Evolutionary conservation across 2,797 vertebrate species (phyloP).

Genomic region (Rhodeus uyekii): DNA sequence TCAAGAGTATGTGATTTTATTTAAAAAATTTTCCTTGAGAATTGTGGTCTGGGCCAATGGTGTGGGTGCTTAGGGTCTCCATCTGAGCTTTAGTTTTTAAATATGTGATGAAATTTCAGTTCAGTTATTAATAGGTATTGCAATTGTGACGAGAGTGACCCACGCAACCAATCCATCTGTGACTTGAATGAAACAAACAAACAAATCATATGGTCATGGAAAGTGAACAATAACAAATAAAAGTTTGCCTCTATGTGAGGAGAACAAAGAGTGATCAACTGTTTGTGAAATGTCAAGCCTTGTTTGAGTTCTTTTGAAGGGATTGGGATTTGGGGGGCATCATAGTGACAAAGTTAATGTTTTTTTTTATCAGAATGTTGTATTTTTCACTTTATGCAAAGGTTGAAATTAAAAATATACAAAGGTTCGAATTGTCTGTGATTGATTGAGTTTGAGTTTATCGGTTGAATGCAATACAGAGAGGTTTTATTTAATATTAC

Average conservation of each 20-base stretch:
- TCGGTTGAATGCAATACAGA: neutral
- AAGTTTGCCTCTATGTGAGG: neutral
- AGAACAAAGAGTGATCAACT: too few species aligned
- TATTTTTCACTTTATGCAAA: neutral
- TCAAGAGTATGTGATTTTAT: too few species aligned
- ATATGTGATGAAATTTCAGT: neutral
- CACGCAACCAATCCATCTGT: neutral
- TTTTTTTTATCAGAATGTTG: neutral
- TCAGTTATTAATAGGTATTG: neutral
- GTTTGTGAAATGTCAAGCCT: neutral
- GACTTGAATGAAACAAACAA: too few species aligned
- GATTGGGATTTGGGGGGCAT: neutral
- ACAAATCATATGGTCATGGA: neutral
- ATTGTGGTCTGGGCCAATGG: neutral
- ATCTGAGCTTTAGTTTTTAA: neutral
- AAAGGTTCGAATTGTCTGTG: neutral
- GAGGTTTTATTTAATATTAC: neutral
- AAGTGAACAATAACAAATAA: constrained; percentile 23
- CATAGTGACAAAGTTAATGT: neutral
- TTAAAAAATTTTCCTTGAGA: too few species aligned
- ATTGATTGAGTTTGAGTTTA: neutral
- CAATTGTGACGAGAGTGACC: neutral
- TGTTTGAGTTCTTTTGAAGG: neutral
- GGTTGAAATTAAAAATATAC: neutral
- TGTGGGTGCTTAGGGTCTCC: neutral